Conservation (phyloP, 2,888 invertebrate genomes). For the Caenorhabditis sp. region DNA sequence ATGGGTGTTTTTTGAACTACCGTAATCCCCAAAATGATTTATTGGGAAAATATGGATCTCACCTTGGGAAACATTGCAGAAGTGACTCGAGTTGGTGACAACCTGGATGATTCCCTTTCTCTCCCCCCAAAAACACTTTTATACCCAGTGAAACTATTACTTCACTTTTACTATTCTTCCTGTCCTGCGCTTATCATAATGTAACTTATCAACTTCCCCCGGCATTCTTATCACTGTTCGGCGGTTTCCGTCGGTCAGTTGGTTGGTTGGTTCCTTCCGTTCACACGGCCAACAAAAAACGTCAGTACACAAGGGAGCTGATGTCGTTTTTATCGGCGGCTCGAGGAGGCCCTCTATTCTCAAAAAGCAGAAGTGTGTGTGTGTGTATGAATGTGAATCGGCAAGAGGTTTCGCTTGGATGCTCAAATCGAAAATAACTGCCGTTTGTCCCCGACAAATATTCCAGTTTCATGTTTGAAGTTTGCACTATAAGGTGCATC, state of each 20-base stretch:
- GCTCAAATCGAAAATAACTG: not conserved
- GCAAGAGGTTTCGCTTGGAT: not conserved
- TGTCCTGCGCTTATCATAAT: not conserved
- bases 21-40: not conserved
- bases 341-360: not conserved
- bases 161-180: not conserved
- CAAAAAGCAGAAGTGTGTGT: not conserved
- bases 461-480: not conserved
- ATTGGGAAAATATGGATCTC: too few species aligned
- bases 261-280: constrained; percentile 11
- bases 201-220: constrained; percentile 5
- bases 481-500: not conserved
- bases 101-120: not conserved
- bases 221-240: constrained; percentile 10
- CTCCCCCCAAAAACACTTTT: not conserved
- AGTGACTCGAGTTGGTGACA: not conserved
- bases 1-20: constrained; percentile 1
- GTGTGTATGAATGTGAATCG: not conserved
- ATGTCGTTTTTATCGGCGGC: not conserved
- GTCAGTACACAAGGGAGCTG: constrained; percentile 5
- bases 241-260: constrained; percentile 7
- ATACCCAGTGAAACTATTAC: not conserved
- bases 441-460: not conserved
- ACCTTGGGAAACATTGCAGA: not conserved
- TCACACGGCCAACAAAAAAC: not conserved